Evolutionary conservation across 2,113 vertebrate species (phyloP), one percentile per base, ranked within the genome.

Genomic region (Apodemus speciosus): DNA sequence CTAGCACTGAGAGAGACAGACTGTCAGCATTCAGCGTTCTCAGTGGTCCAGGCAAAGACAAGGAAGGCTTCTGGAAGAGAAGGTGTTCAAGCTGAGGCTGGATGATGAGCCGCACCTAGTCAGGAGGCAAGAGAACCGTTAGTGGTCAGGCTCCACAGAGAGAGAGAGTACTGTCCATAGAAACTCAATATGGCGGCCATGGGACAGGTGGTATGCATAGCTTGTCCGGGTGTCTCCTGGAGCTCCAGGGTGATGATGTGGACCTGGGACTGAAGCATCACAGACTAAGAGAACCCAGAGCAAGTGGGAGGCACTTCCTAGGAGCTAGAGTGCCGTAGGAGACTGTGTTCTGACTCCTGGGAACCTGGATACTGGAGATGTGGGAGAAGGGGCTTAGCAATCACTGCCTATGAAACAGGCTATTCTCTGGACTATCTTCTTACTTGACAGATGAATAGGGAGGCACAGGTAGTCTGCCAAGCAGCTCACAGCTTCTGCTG

Each of bases 351-450:
- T 9, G 15, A 38, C 14, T 49, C 66, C 20, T 68, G 18, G 8
- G 68, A 27, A 27, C 14, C 20, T 10, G 27, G 38, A 15, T 2
- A 14, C 2, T 16, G 0, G 2, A 3, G 9, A 6, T 30, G 25
- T 25, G 49, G 62, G 35, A 35, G 72, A 72, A 56, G 89, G 64
- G 53, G 69, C 4, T 64, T 32, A 69, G n/a, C 38, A 8, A 1
- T 40, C 30, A 13, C 5, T n/a, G 7, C 20, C 35, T 23, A 1
- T 2, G 7, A 5, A 68, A 56, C 30, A 32, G 27, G 1, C 9
- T 40, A 2, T 30, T 46, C 49, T 79, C 88, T n/a, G 27, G 43
- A 15, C 27, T 20, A 6, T 71, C 23, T n/a, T 32, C 58, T 68
- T 25, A 40, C 38, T 79, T n/a, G 46, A 46, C 58, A 56, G 38